These are phyloP conservation scores for Polydrusus tereticollis DNA, from an alignment of 2,888 invertebrate species.

Conservation along the genomic window DNA sequence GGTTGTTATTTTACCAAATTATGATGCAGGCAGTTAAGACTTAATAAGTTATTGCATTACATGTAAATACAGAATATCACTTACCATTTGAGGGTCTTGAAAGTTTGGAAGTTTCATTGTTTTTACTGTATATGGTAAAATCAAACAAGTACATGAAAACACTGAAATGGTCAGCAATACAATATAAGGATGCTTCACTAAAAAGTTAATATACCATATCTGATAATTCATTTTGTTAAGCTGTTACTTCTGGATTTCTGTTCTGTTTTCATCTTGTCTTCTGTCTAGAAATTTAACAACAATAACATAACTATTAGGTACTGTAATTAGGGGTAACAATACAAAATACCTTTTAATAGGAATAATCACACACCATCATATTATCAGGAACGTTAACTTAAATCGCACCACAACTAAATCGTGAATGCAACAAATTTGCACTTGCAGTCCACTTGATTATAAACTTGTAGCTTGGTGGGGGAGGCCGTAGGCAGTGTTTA, in stretches of 20 bases:
- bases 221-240: constrained; percentile 33
- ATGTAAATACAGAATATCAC: constrained; percentile 37
- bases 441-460: constrained; percentile 3
- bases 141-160: constrained; percentile 76
- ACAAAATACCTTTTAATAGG: not conserved
- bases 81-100: constrained; percentile 86
- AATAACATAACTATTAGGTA: not conserved
- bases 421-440: constrained; percentile 21
- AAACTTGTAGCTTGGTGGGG: constrained; percentile 18
- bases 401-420: constrained; percentile 4
- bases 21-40: no score
- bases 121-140: constrained; percentile 75
- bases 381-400: not conserved
- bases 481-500: constrained; percentile 14
- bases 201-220: constrained; percentile 65
- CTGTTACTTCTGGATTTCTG: not conserved
- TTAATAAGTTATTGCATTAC: no score
- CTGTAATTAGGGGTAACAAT: not conserved
- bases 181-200: constrained; percentile 78
- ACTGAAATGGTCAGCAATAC: constrained; percentile 75
- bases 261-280: constrained; percentile 24
- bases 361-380: not conserved
- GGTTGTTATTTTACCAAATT: no score
- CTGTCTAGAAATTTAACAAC: constrained; percentile 13
- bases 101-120: constrained; percentile 81